Conservation (phyloP, 2,113 vertebrate species). For the Mirza zaza region DNA sequence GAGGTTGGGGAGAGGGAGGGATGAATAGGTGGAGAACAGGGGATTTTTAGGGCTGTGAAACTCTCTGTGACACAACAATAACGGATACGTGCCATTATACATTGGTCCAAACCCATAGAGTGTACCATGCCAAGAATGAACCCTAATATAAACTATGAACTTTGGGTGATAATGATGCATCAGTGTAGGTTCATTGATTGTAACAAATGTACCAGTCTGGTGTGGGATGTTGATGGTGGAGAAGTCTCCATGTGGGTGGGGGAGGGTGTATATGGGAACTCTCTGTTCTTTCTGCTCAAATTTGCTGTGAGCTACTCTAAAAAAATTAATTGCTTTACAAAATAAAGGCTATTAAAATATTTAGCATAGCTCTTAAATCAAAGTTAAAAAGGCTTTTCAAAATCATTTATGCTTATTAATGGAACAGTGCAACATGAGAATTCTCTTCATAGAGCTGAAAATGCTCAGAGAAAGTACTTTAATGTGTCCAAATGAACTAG, state of each 20-base stretch:
- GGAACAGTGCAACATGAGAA: conserved; percentile 2
- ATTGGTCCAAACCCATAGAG: neutral
- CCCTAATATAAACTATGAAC: neutral
- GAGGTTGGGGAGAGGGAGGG: too few relatives aligned
- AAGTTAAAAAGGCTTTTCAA: conserved; percentile 49
- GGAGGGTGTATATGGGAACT: neutral
- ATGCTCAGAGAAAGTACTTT: conserved; percentile 12
- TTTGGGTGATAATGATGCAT: neutral
- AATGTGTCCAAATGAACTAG: conserved; percentile 25
- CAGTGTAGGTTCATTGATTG: neutral
- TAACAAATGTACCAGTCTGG: neutral
- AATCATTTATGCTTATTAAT: conserved; percentile 39
- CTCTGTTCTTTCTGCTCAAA: conserved; percentile 29
- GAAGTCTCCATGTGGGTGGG: neutral
- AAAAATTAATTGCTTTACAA: neutral
- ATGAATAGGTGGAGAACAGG: neutral
- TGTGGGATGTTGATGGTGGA: neutral
- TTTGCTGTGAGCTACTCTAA: conserved; percentile 20
- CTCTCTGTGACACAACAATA: neutral
- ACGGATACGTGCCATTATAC: neutral
- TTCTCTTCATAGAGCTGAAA: conserved; percentile 44
- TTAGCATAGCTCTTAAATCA: conserved; percentile 25
- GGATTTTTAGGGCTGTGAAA: neutral
- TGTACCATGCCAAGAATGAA: neutral
- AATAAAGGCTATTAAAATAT: neutral